Percentiles rank a stretch among this genome's conserved stretches.
Conservation (phyloP, 2,797 vertebrate species). For the Pseudocheirus occidentalis region DNA sequence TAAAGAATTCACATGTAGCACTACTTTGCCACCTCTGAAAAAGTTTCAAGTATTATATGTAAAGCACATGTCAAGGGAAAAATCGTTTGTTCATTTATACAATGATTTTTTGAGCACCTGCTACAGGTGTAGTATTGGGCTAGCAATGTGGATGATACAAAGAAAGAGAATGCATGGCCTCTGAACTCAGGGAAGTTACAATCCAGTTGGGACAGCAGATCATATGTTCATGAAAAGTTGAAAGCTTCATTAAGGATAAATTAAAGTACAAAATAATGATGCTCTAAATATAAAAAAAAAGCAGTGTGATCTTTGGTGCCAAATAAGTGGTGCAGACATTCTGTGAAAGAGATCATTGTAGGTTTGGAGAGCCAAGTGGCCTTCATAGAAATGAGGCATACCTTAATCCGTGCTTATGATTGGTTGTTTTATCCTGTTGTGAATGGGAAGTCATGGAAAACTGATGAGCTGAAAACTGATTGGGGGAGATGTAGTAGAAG, state of each 20-base stretch:
- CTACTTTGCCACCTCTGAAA: conserved; percentile 33
- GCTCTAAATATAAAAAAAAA: background rate
- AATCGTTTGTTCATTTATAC: conserved; percentile 43
- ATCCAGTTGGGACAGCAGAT: background rate
- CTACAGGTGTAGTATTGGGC: conserved; percentile 43
- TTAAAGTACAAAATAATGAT: background rate
- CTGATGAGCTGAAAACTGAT: background rate
- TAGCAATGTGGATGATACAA: background rate
- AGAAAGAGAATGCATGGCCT: background rate
- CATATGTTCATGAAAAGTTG: background rate
- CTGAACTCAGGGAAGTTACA: background rate
- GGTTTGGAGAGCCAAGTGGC: background rate
- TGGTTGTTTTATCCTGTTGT: background rate
- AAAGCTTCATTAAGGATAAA: background rate
- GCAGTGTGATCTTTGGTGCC: background rate
- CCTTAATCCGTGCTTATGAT: background rate
- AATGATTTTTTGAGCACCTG: conserved; percentile 13
- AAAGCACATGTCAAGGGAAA: conserved; percentile 43
- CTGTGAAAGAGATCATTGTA: background rate
- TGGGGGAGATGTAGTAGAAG: background rate
- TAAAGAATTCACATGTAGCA: conserved; percentile 61
- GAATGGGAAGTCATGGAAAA: background rate
- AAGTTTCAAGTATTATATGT: conserved; percentile 53
- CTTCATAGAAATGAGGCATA: background rate
- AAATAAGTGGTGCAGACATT: background rate